Evolutionary conservation across 1,140 invertebrate species (phyloP).

Genomic region (Stenopsyche tienmushanensis): DNA sequence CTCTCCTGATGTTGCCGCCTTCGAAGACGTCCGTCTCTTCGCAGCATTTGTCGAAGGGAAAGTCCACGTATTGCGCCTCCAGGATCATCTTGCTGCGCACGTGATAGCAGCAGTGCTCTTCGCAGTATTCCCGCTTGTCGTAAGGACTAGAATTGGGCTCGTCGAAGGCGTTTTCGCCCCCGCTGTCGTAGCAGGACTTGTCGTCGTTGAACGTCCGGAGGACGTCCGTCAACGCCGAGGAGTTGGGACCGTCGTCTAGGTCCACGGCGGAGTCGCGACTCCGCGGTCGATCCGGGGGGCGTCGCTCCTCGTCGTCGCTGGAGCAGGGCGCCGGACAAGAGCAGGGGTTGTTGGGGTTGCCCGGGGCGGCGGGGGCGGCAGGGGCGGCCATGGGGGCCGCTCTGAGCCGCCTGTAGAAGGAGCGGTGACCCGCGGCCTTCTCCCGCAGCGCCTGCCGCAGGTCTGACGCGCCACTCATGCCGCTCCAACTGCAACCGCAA

Average conservation of each 20-base stretch:
- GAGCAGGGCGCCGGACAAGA: neutral
- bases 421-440: conserved; percentile 53
- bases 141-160: conserved; percentile 17
- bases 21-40: conserved; percentile 42
- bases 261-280: conserved; percentile 55
- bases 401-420: conserved; percentile 53
- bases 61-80: conserved; percentile 52
- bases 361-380: neutral
- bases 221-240: conserved; percentile 5
- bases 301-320: conserved; percentile 5
- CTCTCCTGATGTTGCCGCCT: conserved; percentile 4
- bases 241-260: conserved; percentile 45
- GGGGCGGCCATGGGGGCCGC: conserved; percentile 22
- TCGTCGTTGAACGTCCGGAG: conserved; percentile 46
- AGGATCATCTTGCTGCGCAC: conserved; percentile 45
- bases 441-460: conserved; percentile 52
- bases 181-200: conserved; percentile 45
- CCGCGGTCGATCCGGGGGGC: conserved; percentile 45
- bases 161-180: conserved; percentile 40
- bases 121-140: conserved; percentile 30
- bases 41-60: conserved; percentile 45
- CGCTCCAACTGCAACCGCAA: conserved; percentile 20
- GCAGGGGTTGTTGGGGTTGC: neutral
- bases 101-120: conserved; percentile 45
- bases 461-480: conserved; percentile 41